Evolutionary conservation across 2,113 vertebrate species (phyloP), one percentile per base, ranked within the genome.

Genomic region (Cololabis saira): DNA sequence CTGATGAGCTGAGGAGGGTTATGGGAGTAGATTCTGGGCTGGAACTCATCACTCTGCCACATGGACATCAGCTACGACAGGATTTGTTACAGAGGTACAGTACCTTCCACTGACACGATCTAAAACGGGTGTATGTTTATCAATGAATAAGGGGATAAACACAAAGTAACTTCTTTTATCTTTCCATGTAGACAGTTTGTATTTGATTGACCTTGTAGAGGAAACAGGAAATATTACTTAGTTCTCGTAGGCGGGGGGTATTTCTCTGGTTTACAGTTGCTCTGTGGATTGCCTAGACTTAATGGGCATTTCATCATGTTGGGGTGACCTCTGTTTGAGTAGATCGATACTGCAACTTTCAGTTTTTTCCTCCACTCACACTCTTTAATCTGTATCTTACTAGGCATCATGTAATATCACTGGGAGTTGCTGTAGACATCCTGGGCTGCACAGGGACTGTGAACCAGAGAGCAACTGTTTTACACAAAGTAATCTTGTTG

Each of bases 81-180:
- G 95, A 96, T 66, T 84, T 97, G 55, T 77, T 96, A 53, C 95
- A 96, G 84, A 95, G 95, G 96, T 96, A 75, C 41, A 95, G 96
- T 96, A 75, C 41, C 52, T 10, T 12, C 2, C 24, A 61, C 83
- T 83, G 86, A 41, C 12, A 40, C 13, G 5, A 17, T 50, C 57
- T 44, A 37, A 27, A 27, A 27, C 24, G 24, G 24, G 24, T 27
- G 24, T 27, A 27, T 27, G 5, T 27, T 27, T 5, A 27, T 27
- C 24, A 27, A 27, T 27, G 2, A 27, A 27, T 27, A 27, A 5
- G 24, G 24, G 24, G 24, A 5, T n/a, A 5, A 5, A 5, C 24
- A 27, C 24, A 27, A 27, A 27, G 33, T 11, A 37, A 11, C 33
- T 37, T 37, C 6, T 37, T 3, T 7, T 37, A 37, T 37, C 6